Conservation (phyloP, 1,140 invertebrate genomes). For the Drosophila subobscura region DNA sequence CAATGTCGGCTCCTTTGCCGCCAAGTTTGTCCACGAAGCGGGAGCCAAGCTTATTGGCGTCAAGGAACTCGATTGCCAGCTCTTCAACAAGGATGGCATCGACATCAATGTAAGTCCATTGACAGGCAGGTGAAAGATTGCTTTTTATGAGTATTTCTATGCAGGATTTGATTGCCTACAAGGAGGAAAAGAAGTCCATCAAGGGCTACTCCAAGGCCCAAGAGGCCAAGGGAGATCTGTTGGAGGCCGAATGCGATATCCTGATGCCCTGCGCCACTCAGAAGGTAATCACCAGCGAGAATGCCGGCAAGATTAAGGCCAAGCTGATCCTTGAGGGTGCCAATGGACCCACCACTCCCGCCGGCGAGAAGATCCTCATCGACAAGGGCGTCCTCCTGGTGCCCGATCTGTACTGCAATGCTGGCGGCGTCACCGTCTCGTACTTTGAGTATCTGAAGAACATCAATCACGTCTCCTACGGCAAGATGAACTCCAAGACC, state of each 20-base stretch:
- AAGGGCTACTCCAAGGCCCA: conserved; percentile 90
- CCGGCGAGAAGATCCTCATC: conserved; percentile 90
- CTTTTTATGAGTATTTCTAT: too few species aligned
- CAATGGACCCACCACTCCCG: conserved; percentile 94
- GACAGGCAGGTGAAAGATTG: too few species aligned
- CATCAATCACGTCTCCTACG: conserved; percentile 94
- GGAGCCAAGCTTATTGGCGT: conserved; percentile 94
- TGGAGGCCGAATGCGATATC: conserved; percentile 93
- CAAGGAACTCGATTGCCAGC: conserved; percentile 88
- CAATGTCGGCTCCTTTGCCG: conserved; percentile 93
- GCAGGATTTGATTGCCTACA: conserved; percentile 57
- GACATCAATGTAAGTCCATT: conserved; percentile 87
- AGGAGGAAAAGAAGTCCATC: conserved; percentile 86
- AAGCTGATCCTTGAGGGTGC: conserved; percentile 92
- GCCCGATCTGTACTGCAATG: conserved; percentile 93
- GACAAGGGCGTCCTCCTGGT: conserved; percentile 91
- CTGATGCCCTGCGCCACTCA: conserved; percentile 93
- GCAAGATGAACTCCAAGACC: conserved; percentile 89
- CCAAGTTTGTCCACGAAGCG: conserved; percentile 89
- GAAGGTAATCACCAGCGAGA: conserved; percentile 90
- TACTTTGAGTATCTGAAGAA: conserved; percentile 98
- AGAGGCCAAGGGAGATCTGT: conserved; percentile 85
- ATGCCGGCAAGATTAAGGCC: conserved; percentile 91
- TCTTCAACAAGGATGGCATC: conserved; percentile 91
- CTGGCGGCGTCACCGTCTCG: conserved; percentile 95